phyloP scores from a whole-genome alignment of 2,113 vertebrate genomes.

The Nerophis ophidion region DNA sequence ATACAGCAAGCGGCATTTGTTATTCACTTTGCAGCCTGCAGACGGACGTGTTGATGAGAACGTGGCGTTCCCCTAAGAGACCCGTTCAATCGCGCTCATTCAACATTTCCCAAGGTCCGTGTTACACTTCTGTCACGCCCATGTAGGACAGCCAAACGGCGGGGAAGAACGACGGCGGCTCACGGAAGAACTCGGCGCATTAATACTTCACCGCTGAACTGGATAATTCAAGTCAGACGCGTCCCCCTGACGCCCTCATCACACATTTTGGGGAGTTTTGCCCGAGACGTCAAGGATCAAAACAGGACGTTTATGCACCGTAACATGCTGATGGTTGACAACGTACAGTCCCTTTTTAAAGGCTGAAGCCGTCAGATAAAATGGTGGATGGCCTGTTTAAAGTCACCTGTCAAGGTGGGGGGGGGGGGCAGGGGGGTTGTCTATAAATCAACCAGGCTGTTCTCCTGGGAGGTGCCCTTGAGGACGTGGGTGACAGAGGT shows the following conservation, averaged over 20 bases:
- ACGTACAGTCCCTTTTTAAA: conserved; percentile 30
- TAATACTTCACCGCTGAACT: conserved; percentile 37
- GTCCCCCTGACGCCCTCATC: conserved; percentile 12
- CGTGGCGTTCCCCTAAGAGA: conserved; percentile 56
- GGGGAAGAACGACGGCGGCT: conserved; percentile 40
- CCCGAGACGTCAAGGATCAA: background rate
- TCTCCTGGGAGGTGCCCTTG: too few relatives aligned
- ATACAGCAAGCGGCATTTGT: conserved; percentile 77
- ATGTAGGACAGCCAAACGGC: conserved; percentile 59
- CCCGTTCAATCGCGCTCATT: conserved; percentile 51
- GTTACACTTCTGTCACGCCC: conserved; percentile 66
- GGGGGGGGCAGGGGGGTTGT: conserved; percentile 1
- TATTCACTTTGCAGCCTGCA: conserved; percentile 49
- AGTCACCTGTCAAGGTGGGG: conserved; percentile 17
- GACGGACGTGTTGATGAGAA: conserved; percentile 58
- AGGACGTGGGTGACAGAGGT: too few relatives aligned
- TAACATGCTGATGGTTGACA: conserved; percentile 26
- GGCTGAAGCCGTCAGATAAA: conserved; percentile 30
- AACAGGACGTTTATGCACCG: too few relatives aligned
- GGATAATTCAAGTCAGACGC: conserved; percentile 33
- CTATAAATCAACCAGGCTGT: too few relatives aligned
- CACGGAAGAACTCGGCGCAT: conserved; percentile 45
- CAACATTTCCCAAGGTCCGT: conserved; percentile 58
- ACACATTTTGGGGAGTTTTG: background rate
- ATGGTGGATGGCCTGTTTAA: conserved; percentile 26